Evolutionary conservation across 2,113 vertebrate species (phyloP).

Genomic region (Burhinus bistriatus): DNA sequence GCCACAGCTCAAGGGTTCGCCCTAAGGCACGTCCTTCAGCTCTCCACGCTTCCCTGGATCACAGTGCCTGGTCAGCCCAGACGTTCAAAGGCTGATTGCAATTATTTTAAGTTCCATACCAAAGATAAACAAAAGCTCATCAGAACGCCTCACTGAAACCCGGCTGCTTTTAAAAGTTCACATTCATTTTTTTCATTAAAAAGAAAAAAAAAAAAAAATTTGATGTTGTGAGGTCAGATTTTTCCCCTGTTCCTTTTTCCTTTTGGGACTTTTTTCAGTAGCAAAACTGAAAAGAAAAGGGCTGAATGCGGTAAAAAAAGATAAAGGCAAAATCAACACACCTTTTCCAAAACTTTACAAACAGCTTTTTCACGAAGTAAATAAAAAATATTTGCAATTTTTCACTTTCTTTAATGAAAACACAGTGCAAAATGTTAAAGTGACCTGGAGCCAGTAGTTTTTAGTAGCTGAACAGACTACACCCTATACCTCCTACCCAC

Average conservation of each 20-base stretch:
- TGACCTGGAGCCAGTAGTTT: background rate
- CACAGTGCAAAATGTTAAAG: rapidly evolving
- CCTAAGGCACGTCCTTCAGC: background rate
- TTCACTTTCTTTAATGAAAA: background rate
- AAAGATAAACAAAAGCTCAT: background rate
- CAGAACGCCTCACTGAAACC: background rate
- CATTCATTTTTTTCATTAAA: background rate
- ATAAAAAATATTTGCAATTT: background rate
- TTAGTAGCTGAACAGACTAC: background rate
- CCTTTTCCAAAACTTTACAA: background rate
- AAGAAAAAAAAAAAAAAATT: background rate
- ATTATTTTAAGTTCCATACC: background rate
- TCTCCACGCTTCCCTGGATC: background rate
- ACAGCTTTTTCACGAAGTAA: background rate
- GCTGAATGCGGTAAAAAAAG: background rate
- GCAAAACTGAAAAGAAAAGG: background rate
- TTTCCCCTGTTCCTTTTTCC: background rate
- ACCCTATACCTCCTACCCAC: background rate
- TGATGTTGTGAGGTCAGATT: background rate
- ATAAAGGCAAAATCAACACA: background rate
- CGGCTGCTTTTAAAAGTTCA: background rate
- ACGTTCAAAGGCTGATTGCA: background rate
- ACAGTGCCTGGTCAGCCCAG: background rate
- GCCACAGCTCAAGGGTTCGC: background rate
- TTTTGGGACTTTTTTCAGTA: background rate